A percentile compares a stretch with the other conserved stretches of the same genome.
Conservation (phyloP, 2,113 vertebrate species). For the Noctilio leporinus region DNA sequence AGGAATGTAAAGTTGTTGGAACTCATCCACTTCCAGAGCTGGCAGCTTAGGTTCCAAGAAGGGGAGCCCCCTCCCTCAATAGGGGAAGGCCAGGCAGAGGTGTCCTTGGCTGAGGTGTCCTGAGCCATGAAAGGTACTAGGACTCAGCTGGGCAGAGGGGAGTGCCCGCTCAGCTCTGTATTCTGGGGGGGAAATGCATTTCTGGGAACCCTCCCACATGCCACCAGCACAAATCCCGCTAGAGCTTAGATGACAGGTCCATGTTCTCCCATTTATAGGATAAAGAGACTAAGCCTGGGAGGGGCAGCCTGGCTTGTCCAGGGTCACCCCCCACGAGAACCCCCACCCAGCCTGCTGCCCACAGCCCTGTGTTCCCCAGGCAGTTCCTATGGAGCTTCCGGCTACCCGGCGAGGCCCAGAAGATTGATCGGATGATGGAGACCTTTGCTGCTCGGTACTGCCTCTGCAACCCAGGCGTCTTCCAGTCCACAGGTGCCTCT, state of each 20-base stretch:
- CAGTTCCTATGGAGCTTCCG: conserved; percentile 98
- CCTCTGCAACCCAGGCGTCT: conserved; percentile 87
- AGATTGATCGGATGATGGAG: conserved; percentile 99
- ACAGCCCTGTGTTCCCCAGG: conserved; percentile 69
- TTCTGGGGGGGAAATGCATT: neutral
- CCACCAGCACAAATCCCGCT: neutral
- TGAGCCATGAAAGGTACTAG: rapidly evolving
- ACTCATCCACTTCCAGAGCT: neutral
- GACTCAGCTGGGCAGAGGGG: neutral
- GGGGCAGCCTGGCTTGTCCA: neutral
- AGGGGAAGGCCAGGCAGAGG: neutral
- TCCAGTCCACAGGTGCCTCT: conserved; percentile 91
- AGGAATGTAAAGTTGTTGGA: neutral
- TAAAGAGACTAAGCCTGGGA: neutral
- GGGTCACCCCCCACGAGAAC: neutral
- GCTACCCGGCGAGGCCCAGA: conserved; percentile 95
- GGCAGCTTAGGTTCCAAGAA: neutral
- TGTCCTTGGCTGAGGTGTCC: rapidly evolving
- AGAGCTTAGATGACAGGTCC: no score
- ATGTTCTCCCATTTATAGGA: neutral
- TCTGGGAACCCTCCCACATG: rapidly evolving
- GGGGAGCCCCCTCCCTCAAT: neutral
- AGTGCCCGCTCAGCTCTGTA: rapidly evolving
- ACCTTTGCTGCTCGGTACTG: conserved; percentile 92
- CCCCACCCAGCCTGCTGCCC: neutral